Evolutionary conservation across 2,888 invertebrate species (phyloP).

Genomic region (Vanessa cardui): DNA sequence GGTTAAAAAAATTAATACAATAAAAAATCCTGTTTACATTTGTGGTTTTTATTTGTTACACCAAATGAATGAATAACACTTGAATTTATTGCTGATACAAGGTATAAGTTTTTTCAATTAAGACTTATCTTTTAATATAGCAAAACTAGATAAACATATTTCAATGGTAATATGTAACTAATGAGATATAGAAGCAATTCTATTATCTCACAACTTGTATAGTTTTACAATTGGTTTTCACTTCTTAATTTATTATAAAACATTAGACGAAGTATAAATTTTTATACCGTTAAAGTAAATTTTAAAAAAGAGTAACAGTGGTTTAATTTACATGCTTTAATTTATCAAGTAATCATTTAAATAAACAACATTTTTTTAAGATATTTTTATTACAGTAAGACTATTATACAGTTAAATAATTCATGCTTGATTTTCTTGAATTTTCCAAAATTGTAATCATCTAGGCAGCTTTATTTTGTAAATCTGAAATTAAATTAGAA

Average conservation of each 20-base stretch:
- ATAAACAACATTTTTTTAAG: slow-evolving; percentile 14
- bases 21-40: slow-evolving; percentile 16
- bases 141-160: no score
- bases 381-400: slow-evolving; percentile 48
- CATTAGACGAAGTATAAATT: no score
- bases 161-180: no score
- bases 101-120: no score
- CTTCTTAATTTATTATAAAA: no score
- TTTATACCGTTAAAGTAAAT: no score
- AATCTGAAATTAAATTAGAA: slow-evolving; percentile 55
- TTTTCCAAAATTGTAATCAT: slow-evolving; percentile 25
- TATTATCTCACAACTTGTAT: no score
- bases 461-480: slow-evolving; percentile 54
- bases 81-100: no score
- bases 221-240: no score
- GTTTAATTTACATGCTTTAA: background rate
- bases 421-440: slow-evolving; percentile 40
- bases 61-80: background rate
- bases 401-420: slow-evolving; percentile 56
- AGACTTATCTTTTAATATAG: no score
- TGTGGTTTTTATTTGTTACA: background rate
- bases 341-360: background rate
- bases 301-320: background rate
- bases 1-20: slow-evolving; percentile 56
- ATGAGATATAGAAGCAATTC: no score